Percentiles rank a stretch among this genome's conserved stretches.
phyloP scores from a whole-genome alignment of 2,888 invertebrate genomes.

The Rapana venosa region DNA sequence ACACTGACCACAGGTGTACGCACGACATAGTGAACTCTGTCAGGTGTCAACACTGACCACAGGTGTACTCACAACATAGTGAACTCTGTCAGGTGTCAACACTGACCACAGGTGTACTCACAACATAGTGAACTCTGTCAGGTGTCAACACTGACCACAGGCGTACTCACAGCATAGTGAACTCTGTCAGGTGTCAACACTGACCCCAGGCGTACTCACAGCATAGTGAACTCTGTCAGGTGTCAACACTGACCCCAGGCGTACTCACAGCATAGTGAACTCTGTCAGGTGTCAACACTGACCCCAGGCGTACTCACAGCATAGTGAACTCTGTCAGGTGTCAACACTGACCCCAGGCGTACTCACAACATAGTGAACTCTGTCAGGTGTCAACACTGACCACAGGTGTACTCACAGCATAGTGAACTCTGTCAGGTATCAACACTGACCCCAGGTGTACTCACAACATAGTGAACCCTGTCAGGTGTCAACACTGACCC shows the following conservation, averaged over 20 bases:
- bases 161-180: slow-evolving; percentile 87
- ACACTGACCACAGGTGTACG: slow-evolving; percentile 57
- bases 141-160: too few species aligned
- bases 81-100: slow-evolving; percentile 92
- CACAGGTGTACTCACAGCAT: slow-evolving; percentile 84
- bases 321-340: slow-evolving; percentile 93
- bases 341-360: too few species aligned
- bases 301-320: slow-evolving; percentile 83
- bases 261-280: slow-evolving; percentile 89
- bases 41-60: too few species aligned
- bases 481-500: too few species aligned
- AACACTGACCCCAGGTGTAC: too few species aligned
- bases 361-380: slow-evolving; percentile 90
- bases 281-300: too few species aligned
- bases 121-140: slow-evolving; percentile 93
- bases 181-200: slow-evolving; percentile 94
- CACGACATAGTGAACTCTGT: slow-evolving; percentile 92
- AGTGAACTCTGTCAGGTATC: slow-evolving; percentile 93
- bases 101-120: slow-evolving; percentile 69
- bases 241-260: too few species aligned
- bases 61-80: slow-evolving; percentile 86
- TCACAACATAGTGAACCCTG: slow-evolving; percentile 91
- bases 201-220: slow-evolving; percentile 79
- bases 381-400: too few species aligned
- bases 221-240: slow-evolving; percentile 94